Conservation (phyloP, 2,797 vertebrate genomes). For the Phaenicophaeus curvirostris region DNA sequence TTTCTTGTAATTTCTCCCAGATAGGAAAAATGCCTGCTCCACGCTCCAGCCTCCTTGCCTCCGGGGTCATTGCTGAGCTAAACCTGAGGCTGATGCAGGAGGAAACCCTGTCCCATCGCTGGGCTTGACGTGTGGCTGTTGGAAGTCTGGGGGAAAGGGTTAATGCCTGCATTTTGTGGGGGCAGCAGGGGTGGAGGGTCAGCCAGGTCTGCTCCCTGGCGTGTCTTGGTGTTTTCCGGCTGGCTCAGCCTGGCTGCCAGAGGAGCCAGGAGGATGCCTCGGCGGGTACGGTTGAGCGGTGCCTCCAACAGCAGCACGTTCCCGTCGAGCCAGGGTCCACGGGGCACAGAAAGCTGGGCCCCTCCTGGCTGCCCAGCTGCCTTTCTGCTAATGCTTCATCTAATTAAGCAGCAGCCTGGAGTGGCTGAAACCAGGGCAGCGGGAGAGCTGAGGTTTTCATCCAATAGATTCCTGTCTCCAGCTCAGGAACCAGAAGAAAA, state of each 20-base stretch:
- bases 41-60: background rate
- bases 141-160: background rate
- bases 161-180: background rate
- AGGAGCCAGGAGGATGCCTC: background rate
- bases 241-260: constrained; percentile 48
- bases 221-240: constrained; percentile 28
- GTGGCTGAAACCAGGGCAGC: constrained; percentile 39
- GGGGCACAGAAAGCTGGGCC: background rate
- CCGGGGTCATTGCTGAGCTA: background rate
- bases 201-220: constrained; percentile 73
- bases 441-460: constrained; percentile 23
- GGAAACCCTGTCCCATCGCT: background rate
- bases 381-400: constrained; percentile 10
- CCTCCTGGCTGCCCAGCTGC: constrained; percentile 25
- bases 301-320: constrained; percentile 63
- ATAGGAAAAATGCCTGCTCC: background rate
- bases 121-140: background rate
- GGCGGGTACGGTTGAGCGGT: constrained; percentile 32
- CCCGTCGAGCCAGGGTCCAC: constrained; percentile 38
- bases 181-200: background rate
- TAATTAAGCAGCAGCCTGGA: constrained; percentile 42
- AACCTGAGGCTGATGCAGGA: background rate
- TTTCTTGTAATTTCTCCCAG: constrained; percentile 46
- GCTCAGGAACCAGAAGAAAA: constrained; percentile 26
- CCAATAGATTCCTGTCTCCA: background rate